Conservation (phyloP, 2,797 vertebrate species). For the Discoglossus pictus region DNA sequence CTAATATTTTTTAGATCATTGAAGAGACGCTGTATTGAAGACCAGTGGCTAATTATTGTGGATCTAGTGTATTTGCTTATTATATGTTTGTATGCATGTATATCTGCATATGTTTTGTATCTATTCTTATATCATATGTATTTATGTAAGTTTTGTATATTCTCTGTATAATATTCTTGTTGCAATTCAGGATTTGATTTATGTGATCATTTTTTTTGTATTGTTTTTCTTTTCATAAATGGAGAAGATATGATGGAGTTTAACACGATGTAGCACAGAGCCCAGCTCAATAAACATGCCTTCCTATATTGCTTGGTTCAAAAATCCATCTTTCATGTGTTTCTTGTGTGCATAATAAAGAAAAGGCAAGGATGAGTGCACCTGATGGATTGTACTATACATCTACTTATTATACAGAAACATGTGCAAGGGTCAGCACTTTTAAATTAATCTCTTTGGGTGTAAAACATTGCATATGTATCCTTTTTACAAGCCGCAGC, state of each 20-base stretch:
- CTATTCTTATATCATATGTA: no score
- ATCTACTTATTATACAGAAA: constrained; percentile 47
- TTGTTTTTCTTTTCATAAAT: no score
- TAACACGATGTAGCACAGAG: constrained; percentile 20
- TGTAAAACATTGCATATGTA: constrained; percentile 49
- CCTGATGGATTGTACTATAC: constrained; percentile 45
- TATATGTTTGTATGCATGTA: no score
- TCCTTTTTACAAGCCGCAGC: constrained; percentile 32
- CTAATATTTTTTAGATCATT: no score
- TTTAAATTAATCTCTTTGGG: constrained; percentile 49
- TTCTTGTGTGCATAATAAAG: constrained; percentile 42
- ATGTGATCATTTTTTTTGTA: no score
- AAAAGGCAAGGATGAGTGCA: constrained; percentile 46
- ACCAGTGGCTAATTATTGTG: no score
- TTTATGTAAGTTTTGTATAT: no score
- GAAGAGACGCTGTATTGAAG: no score
- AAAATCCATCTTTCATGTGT: constrained; percentile 43
- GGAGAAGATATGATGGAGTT: neutral
- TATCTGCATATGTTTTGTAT: no score
- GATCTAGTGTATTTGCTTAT: no score
- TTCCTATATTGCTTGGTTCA: constrained; percentile 28
- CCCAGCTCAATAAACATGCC: constrained; percentile 24
- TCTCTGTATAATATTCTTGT: no score
- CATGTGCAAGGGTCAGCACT: constrained; percentile 45
- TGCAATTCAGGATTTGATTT: no score